A percentile compares a stretch with the other conserved stretches of the same genome.
phyloP scores from a whole-genome alignment of 2,797 vertebrate species.

The Lagodon rhomboides region DNA sequence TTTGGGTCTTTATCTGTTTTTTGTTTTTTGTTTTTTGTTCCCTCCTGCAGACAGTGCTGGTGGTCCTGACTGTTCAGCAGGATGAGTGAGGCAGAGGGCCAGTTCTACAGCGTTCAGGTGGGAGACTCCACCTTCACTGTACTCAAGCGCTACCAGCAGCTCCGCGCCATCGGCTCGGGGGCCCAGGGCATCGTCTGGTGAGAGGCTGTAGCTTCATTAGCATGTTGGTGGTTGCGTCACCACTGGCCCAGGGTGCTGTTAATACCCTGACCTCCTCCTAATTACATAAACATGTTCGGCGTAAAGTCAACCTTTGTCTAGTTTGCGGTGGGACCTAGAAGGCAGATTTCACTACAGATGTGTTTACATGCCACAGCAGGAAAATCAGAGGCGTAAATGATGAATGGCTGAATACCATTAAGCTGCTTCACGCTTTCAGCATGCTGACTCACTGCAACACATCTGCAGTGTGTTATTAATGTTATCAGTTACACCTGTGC shows the following conservation, averaged over 20 bases:
- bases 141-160: conserved; percentile 93
- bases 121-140: conserved; percentile 98
- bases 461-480: no score
- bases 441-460: no score
- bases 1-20: conserved; percentile 27
- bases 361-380: no score
- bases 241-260: not conserved
- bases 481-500: no score
- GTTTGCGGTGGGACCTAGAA: not conserved
- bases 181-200: conserved; percentile 99
- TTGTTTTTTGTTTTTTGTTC: conserved; percentile 1
- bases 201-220: conserved; percentile 71
- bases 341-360: not conserved
- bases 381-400: no score
- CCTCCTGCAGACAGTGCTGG: conserved; percentile 76
- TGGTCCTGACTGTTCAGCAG: conserved; percentile 79
- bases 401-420: no score
- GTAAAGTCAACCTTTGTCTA: not conserved
- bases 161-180: conserved; percentile 95
- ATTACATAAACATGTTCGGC: not conserved
- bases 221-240: not conserved
- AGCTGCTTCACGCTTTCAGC: no score
- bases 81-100: conserved; percentile 95
- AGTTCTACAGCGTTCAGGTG: conserved; percentile 98
- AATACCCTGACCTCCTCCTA: not conserved